A percentile compares a stretch with the other conserved stretches of the same genome.
Conservation (phyloP, 2,888 invertebrate species). For the Lepidochrysops patricia region DNA sequence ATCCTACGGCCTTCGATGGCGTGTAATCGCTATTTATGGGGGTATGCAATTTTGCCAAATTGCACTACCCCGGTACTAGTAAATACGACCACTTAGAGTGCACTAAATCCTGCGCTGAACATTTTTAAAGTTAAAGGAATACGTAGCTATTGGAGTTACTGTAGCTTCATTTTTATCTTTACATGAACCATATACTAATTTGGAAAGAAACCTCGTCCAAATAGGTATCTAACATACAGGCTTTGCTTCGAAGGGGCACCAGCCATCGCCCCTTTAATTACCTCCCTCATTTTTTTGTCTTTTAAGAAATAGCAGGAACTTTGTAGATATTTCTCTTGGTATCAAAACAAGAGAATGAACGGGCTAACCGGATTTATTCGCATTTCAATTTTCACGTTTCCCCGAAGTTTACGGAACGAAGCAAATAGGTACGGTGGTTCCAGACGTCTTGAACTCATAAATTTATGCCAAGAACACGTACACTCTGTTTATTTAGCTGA, state of each 20-base stretch:
- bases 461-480: not conserved
- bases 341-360: not conserved
- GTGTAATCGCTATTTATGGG: constrained; percentile 20
- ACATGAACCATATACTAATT: too few relatives aligned
- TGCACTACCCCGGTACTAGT: not conserved
- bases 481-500: constrained; percentile 1
- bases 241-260: too few relatives aligned
- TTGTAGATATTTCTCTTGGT: too few relatives aligned
- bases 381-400: not conserved
- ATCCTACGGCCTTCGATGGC: not conserved
- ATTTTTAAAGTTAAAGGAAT: too few relatives aligned
- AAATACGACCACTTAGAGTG: not conserved
- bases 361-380: not conserved
- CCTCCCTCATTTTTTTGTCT: too few relatives aligned
- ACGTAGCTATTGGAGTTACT: too few relatives aligned
- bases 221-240: too few relatives aligned
- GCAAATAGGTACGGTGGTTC: not conserved
- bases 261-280: too few relatives aligned
- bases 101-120: not conserved
- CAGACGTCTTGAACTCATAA: constrained; percentile 5
- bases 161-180: too few relatives aligned
- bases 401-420: not conserved
- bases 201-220: too few relatives aligned
- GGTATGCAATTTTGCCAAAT: constrained; percentile 9
- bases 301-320: too few relatives aligned